A percentile compares a stretch with the other conserved stretches of the same genome.
These are phyloP conservation scores for Parelbella ahira DNA, from an alignment of 2,888 invertebrate species.

Conservation along the genomic window DNA sequence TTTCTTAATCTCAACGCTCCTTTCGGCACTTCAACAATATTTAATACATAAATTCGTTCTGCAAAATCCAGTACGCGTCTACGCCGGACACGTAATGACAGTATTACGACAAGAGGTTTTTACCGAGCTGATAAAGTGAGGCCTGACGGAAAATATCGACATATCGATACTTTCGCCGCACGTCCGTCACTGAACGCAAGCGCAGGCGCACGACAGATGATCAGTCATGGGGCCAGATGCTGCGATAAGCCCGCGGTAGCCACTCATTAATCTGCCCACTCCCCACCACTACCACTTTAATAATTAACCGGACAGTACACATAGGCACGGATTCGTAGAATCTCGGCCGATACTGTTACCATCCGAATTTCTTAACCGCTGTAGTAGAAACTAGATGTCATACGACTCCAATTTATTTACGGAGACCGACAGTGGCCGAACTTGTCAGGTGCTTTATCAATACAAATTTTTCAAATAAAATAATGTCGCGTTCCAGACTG, in stretches of 20 bases:
- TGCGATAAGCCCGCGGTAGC: constrained; percentile 76
- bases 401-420: constrained; percentile 26
- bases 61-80: not conserved
- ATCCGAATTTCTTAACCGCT: constrained; percentile 37
- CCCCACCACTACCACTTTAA: constrained; percentile 60
- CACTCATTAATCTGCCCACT: constrained; percentile 78
- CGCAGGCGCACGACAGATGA: constrained; percentile 79
- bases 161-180: constrained; percentile 15
- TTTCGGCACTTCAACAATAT: constrained; percentile 16
- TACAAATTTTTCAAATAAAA: constrained; percentile 17
- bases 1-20: not conserved
- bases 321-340: constrained; percentile 61
- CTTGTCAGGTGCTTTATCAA: constrained; percentile 22
- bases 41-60: not conserved
- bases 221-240: constrained; percentile 79
- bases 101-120: constrained; percentile 9
- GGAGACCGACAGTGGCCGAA: constrained; percentile 9
- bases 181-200: constrained; percentile 56
- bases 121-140: not conserved
- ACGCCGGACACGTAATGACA: constrained; percentile 9
- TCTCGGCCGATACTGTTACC: constrained; percentile 42
- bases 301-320: constrained; percentile 70
- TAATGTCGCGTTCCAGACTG: constrained; percentile 13
- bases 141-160: constrained; percentile 22
- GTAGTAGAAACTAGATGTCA: constrained; percentile 32